Conservation (phyloP, 2,888 invertebrate species). For the Lycocerus yunnanus region DNA sequence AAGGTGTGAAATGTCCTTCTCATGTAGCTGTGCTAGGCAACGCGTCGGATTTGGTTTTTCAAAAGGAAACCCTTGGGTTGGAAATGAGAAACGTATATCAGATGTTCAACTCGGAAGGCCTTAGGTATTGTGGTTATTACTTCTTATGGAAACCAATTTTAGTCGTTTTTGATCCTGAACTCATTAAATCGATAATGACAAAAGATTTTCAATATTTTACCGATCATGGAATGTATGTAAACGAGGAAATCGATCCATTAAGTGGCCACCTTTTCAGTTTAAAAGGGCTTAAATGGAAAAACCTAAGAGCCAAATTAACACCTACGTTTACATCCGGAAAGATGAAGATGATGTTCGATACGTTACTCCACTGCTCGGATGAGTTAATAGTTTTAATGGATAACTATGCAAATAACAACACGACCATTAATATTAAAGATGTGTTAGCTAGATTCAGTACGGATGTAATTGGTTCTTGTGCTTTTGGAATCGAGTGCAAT, state of each 20-base stretch:
- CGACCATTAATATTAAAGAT: conserved; percentile 48
- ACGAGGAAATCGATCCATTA: conserved; percentile 62
- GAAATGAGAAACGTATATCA: conserved; percentile 64
- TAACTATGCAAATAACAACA: conserved; percentile 7
- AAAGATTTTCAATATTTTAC: conserved; percentile 50
- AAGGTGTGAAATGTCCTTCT: conserved; percentile 61
- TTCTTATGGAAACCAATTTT: conserved; percentile 65
- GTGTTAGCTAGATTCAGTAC: conserved; percentile 62
- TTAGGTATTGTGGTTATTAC: conserved; percentile 63
- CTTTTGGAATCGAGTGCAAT: conserved; percentile 63
- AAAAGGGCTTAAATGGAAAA: conserved; percentile 63
- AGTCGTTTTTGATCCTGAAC: conserved; percentile 61
- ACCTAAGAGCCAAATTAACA: conserved; percentile 62
- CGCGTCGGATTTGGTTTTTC: conserved; percentile 59
- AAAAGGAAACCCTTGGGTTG: conserved; percentile 64
- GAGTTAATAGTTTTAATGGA: conserved; percentile 50
- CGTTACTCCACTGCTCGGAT: conserved; percentile 60
- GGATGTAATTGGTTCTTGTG: conserved; percentile 63
- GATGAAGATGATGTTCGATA: conserved; percentile 64
- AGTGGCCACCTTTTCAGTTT: conserved; percentile 62
- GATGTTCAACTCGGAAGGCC: conserved; percentile 52
- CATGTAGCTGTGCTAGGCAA: conserved; percentile 67
- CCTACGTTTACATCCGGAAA: conserved; percentile 68
- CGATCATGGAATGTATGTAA: conserved; percentile 62
- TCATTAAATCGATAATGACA: conserved; percentile 47